Conservation (phyloP, 2,797 vertebrate genomes). For the Petrocephalus sullivani region DNA sequence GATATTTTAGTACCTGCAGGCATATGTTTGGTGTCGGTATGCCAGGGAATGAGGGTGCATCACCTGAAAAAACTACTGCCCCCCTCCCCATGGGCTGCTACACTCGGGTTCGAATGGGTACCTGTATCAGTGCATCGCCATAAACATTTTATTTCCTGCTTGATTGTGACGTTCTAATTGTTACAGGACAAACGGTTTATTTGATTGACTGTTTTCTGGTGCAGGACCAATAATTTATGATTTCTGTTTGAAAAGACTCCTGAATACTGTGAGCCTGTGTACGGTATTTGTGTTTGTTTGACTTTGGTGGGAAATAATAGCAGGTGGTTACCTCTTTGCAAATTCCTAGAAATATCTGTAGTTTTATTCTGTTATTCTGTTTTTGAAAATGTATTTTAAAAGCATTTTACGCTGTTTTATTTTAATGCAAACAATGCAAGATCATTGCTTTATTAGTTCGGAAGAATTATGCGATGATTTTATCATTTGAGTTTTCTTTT, state of each 20-base stretch:
- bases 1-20: not conserved
- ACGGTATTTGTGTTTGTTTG: not conserved
- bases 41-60: not conserved
- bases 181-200: not conserved
- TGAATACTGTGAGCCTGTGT: not conserved
- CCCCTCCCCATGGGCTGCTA: not conserved
- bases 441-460: not conserved
- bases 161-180: not conserved
- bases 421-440: not conserved
- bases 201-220: not conserved
- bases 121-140: not conserved
- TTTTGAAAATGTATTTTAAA: not conserved
- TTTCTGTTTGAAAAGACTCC: not conserved
- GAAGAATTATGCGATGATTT: not conserved
- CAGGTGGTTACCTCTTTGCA: not conserved
- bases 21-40: not conserved
- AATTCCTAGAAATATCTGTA: not conserved
- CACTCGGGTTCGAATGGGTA: not conserved
- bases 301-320: no score
- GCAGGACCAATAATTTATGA: not conserved
- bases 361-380: not conserved
- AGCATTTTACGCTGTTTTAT: not conserved
- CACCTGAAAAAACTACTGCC: not conserved
- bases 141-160: not conserved
- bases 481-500: not conserved